Evolutionary conservation across 2,797 vertebrate genomes (phyloP).

Genomic region (Tarsius wallacei): DNA sequence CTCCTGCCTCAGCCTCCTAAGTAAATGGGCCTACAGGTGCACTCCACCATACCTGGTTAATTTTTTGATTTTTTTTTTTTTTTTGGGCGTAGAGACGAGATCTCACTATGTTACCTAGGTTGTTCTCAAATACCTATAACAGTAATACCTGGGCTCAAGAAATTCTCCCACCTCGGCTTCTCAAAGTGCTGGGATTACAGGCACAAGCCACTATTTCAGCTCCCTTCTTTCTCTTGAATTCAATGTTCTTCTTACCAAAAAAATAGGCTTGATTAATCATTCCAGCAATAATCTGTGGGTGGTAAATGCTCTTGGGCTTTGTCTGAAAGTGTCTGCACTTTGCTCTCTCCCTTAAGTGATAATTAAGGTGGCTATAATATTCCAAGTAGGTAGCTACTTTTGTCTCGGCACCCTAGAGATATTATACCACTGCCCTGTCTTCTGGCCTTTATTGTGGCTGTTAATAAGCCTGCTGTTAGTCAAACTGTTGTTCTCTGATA

Average conservation of each 20-base stretch:
- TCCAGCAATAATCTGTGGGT: background rate
- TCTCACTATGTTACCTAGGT: no score
- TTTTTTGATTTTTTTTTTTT: no score
- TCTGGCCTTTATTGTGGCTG: background rate
- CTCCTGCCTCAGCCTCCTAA: no score
- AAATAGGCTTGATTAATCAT: background rate
- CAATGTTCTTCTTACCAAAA: background rate
- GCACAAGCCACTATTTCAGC: no score
- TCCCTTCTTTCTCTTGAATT: background rate
- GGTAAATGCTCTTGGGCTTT: background rate
- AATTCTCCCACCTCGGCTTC: no score
- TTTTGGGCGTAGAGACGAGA: no score
- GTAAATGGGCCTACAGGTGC: no score
- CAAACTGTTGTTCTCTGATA: background rate
- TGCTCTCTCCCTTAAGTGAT: background rate
- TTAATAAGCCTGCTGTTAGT: constrained; percentile 15
- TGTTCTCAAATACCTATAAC: no score
- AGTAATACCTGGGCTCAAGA: no score
- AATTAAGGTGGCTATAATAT: background rate
- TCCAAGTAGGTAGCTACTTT: background rate
- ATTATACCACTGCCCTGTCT: background rate
- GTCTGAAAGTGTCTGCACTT: background rate
- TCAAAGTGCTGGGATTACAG: no score
- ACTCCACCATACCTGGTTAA: no score
- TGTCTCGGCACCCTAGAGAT: background rate